phyloP scores from a whole-genome alignment of 2,797 vertebrate species.

The Mionectes olivaceus region DNA sequence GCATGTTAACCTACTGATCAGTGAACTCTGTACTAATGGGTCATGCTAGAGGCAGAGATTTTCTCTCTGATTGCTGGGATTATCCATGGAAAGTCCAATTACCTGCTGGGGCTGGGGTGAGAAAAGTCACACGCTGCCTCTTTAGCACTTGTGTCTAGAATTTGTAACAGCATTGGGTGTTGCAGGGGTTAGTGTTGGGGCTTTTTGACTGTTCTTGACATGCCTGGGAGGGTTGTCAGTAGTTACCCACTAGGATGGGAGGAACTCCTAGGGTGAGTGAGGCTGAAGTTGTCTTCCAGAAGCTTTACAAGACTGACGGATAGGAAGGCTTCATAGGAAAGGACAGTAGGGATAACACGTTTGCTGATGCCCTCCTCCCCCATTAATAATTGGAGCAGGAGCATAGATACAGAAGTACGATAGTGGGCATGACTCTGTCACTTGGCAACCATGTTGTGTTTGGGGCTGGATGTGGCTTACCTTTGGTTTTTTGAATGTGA shows the following conservation, averaged over 20 bases:
- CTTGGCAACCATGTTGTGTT: neutral
- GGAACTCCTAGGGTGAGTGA: neutral
- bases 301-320: neutral
- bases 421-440: neutral
- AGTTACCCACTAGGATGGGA: neutral
- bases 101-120: constrained; percentile 41
- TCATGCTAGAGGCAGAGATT: constrained; percentile 13
- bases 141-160: neutral
- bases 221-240: neutral
- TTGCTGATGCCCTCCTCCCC: rapidly evolving
- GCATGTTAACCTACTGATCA: constrained; percentile 34
- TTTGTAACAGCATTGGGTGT: neutral
- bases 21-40: constrained; percentile 61
- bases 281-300: neutral
- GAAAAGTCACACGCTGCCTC: constrained; percentile 20
- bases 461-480: neutral
- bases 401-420: neutral
- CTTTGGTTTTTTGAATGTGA: neutral
- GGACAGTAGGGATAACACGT: neutral
- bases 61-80: constrained; percentile 57
- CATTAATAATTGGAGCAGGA: neutral
- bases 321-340: neutral
- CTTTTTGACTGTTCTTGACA: neutral
- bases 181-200: neutral
- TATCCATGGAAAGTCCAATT: constrained; percentile 59